A percentile compares a stretch with the other conserved stretches of the same genome.
Conservation (phyloP, 1,140 invertebrate genomes). For the Melipona quadrifasciata region DNA sequence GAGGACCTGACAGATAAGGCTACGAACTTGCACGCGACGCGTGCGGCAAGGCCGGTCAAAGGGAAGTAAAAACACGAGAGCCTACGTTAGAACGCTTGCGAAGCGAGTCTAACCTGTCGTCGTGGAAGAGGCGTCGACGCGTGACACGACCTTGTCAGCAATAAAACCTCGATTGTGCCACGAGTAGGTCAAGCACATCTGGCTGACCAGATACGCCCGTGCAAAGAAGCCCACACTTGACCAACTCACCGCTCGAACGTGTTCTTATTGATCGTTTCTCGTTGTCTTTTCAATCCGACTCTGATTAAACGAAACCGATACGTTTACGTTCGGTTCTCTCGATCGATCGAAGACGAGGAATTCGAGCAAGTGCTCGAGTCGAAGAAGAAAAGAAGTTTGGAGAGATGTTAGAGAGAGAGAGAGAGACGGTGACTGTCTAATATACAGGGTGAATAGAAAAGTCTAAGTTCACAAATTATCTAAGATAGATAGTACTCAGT, state of each 20-base stretch:
- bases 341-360: no score
- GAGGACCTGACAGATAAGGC: background rate
- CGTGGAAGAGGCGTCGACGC: constrained; percentile 31
- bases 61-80: background rate
- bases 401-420: background rate
- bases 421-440: no score
- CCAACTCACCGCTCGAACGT: background rate
- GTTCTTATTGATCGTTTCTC: background rate
- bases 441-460: no score
- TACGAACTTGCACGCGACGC: constrained; percentile 9
- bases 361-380: background rate
- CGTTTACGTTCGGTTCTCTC: background rate
- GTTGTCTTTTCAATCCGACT: background rate
- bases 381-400: background rate
- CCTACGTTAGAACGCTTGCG: background rate
- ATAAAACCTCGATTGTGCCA: constrained; percentile 35
- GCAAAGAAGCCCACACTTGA: background rate
- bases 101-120: background rate
- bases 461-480: no score
- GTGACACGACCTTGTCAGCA: constrained; percentile 40
- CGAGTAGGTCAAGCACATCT: constrained; percentile 51
- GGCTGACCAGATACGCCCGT: background rate
- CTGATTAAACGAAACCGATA: background rate
- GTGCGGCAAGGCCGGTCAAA: background rate
- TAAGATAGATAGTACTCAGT: no score